These are phyloP conservation scores for Myanophis thanlyinensis DNA, from an alignment of 2,113 vertebrate genomes.

Conservation along the genomic window DNA sequence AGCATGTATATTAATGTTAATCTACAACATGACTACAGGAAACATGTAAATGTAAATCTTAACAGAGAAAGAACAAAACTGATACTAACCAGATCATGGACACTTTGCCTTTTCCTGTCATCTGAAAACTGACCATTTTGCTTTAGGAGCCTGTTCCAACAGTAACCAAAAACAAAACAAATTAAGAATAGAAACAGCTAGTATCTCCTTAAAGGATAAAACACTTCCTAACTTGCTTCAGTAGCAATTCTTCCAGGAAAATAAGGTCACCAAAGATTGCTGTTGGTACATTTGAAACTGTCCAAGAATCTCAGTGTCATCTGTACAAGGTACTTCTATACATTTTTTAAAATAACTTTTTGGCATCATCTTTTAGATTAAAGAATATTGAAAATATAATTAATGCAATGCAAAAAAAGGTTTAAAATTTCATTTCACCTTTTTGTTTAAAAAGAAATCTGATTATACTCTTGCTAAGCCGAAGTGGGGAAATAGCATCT, in stretches of 20 bases:
- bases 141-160: conserved; percentile 17
- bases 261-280: neutral
- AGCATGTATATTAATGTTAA: neutral
- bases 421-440: neutral
- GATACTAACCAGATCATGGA: conserved; percentile 22
- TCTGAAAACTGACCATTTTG: conserved; percentile 10
- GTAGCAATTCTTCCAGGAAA: neutral
- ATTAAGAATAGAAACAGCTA: conserved; percentile 20
- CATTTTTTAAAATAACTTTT: neutral
- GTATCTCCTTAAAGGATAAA: neutral
- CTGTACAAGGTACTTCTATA: neutral
- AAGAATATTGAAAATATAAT: neutral
- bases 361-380: neutral
- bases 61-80: neutral
- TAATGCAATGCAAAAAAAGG: neutral
- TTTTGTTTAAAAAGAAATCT: neutral
- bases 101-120: fast-evolving
- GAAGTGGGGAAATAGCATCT: neutral
- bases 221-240: neutral
- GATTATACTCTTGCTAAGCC: neutral
- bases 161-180: conserved; percentile 47
- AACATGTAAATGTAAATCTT: neutral
- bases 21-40: no score
- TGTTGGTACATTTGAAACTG: neutral
- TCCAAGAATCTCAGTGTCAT: neutral